Base-by-base conservation (phyloP, 2,113 vertebrate genomes). In the Nycticebus coucang region DNA sequence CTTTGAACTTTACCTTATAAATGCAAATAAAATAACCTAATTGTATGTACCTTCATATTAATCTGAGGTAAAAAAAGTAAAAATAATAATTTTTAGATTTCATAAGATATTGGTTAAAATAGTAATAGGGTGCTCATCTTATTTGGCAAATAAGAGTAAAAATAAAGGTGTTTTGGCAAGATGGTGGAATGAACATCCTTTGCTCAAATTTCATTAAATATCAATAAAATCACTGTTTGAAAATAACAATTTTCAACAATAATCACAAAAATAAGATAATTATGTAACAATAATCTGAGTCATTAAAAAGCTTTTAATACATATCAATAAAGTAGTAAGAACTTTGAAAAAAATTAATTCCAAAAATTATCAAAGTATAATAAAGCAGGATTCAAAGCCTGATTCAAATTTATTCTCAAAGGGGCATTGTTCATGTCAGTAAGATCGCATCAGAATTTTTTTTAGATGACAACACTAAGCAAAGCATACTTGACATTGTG, bases 151-250 rank as follows among this genome's bases (percentile, higher is more conserved):
- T 60, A 68, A 82, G 1, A 92, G 41, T 37, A 33, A 78, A 89
- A 79, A 79, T 37, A 33, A 33, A 91, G 19, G 55, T 41, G 45
- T 95, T 87, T 87, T 60, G 57, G 33, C 74, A 93, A 74, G 57
- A 91, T 15, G 59, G 22, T 37, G 53, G 59, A 79, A 84, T 64
- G 21, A 93, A 77, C 28, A 85, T 11, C 18, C 21, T 14, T 69
- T 88, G 37, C 80, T 33, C 41, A 95, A 59, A 89, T 68, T 81
- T 92, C n/a, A 95, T 57, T 89, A 75, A 64, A 91, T 64, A 88
- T 24, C 41, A 92, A 84, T 89, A 86, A 92, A 93, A 93, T 93
- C 45, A 89, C 9, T 88, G 30, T 26, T 93, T 74, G 35, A 90
- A 92, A 84, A 69, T 66, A 4, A 74, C 37, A 77, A 19, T 35